Base-by-base conservation (phyloP, 1,140 invertebrate species). In the Harlomillsia oculata region DNA sequence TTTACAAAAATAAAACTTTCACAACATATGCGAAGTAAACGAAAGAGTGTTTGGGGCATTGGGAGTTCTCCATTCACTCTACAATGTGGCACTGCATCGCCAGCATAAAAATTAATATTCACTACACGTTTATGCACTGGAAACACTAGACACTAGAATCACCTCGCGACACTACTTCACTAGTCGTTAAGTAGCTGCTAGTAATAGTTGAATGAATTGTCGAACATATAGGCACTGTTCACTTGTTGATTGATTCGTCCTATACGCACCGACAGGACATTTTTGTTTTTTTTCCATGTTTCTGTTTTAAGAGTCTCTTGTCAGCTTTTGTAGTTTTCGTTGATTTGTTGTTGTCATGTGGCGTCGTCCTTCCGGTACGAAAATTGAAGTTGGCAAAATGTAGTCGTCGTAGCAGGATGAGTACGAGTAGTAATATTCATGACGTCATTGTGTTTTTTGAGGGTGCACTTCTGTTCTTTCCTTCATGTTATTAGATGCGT, bases 1-100 rank as follows among this genome's bases (percentile, higher is more conserved):
- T 50, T 54, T 45, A 44, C 41, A 54, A 44, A 54, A 54, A 54
- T 45, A 54, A 54, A 54, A 54, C 52, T 54, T 54, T 54, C 52
- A 54, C 52, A 54, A 54, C 52, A 45, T 26, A 54, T 34, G 52
- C 41, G 37, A 25, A 54, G 23, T 54, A 54, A 54, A 54, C 41
- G 52, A 54, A 20, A 36, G n/a, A 37, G 34, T 23, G 28, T n/a
- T n/a, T n/a, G n/a, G n/a, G n/a, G n/a, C n/a, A n/a, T n/a, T n/a
- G n/a, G n/a, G n/a, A n/a, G n/a, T n/a, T n/a, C n/a, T 48, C 45
- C 45, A 48, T 48, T 48, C 45, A 48, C 45, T 48, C 45, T 48
- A 28, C 34, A 48, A 48, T 48, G 45, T 28, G 30, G 45, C 45
- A 48, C 45, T 48, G 45, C 29, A 32, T 28, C 30, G 45, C 45